A percentile compares a stretch with the other conserved stretches of the same genome.
These are phyloP conservation scores for Odontophorus gujanensis DNA, from an alignment of 2,113 vertebrate species.

Conservation along the genomic window DNA sequence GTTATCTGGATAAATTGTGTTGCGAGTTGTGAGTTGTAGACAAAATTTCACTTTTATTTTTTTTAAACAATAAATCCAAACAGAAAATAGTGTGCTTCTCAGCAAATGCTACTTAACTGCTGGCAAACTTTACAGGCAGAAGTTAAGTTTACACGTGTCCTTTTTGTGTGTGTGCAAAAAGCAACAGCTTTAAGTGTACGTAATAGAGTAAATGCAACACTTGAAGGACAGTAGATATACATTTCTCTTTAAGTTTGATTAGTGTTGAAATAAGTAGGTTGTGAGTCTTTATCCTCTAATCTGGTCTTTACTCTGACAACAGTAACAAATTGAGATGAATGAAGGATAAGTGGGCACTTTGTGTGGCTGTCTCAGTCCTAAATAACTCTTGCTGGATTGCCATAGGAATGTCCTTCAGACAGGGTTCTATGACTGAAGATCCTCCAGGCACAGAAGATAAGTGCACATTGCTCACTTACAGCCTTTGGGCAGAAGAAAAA, in stretches of 20 bases:
- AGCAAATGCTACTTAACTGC: background rate
- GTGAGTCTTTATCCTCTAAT: background rate
- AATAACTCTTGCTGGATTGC: background rate
- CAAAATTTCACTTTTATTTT: background rate
- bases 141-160: accelerated
- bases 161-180: background rate
- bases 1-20: background rate
- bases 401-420: background rate
- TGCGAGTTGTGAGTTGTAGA: background rate
- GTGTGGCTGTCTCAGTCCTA: background rate
- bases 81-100: background rate
- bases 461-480: background rate
- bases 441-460: background rate
- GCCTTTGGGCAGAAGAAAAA: conserved; percentile 4
- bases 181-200: background rate
- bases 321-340: background rate
- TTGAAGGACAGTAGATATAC: background rate
- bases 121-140: background rate
- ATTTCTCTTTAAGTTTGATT: background rate
- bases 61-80: background rate
- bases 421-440: background rate
- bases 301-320: background rate
- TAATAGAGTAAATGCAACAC: background rate
- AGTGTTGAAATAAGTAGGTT: background rate
- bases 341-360: background rate